phyloP scores from a whole-genome alignment of 2,797 vertebrate genomes.

The Hippopotamyrus pictus region DNA sequence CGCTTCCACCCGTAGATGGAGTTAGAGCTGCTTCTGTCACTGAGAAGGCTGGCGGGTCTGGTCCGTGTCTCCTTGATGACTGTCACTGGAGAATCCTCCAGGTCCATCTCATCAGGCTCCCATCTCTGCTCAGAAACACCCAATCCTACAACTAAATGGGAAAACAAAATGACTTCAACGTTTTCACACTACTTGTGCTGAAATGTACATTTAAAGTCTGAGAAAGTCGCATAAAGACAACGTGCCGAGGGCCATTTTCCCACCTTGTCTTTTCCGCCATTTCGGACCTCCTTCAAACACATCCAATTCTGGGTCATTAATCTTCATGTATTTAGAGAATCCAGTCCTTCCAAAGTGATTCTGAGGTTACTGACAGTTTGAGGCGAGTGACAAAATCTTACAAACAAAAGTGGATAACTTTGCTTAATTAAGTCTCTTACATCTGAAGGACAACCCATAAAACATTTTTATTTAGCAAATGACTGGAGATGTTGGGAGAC shows the following conservation, averaged over 20 bases:
- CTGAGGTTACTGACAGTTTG: neutral
- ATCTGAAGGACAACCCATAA: neutral
- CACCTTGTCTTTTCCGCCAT: neutral
- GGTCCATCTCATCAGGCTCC: neutral
- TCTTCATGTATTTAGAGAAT: slow-evolving; percentile 77
- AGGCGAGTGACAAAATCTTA: neutral
- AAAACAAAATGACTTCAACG: neutral
- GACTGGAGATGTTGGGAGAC: neutral
- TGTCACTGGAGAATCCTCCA: neutral
- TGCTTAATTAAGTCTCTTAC: neutral
- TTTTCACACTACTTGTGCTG: neutral
- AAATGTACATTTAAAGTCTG: neutral
- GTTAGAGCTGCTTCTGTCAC: neutral
- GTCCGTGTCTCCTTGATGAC: neutral
- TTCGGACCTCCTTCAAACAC: neutral
- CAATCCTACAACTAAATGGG: neutral
- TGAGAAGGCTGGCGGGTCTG: neutral
- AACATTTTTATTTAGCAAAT: neutral
- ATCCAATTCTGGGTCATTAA: slow-evolving; percentile 52
- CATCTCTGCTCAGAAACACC: neutral
- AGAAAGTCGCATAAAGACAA: neutral
- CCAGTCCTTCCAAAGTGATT: slow-evolving; percentile 58
- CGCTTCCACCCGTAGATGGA: neutral
- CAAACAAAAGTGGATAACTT: neutral
- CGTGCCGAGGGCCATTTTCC: neutral